Evolutionary conservation across 2,888 invertebrate genomes (phyloP).

Genomic region (Anodontia alba): DNA sequence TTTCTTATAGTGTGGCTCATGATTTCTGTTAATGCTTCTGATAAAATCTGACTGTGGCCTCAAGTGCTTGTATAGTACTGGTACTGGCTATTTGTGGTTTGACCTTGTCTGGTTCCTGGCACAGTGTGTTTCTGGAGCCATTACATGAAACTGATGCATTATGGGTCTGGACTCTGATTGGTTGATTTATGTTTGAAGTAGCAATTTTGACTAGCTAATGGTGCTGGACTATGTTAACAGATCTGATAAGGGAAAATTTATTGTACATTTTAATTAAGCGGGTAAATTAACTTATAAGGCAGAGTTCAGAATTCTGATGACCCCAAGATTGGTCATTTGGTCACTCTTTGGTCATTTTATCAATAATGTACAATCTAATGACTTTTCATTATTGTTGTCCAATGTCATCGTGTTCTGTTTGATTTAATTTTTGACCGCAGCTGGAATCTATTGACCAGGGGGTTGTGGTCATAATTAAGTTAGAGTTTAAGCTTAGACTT

Average conservation of each 20-base stretch:
- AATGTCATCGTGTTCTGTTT: constrained; percentile 13
- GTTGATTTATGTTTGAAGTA: constrained; percentile 11
- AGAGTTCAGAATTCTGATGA: constrained; percentile 7
- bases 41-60: not conserved
- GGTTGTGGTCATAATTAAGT: constrained; percentile 11
- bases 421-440: constrained; percentile 15
- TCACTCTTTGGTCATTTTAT: constrained; percentile 11
- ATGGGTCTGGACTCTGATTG: constrained; percentile 12
- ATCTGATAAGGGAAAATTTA: not conserved
- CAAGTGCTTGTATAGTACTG: not conserved
- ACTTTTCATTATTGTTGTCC: not conserved
- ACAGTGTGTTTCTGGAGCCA: not conserved
- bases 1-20: too few relatives aligned
- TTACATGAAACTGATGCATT: constrained; percentile 10
- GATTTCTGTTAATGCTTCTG: too few relatives aligned
- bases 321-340: constrained; percentile 10
- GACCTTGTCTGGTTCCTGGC: not conserved
- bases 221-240: not conserved
- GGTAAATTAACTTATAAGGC: constrained; percentile 15
- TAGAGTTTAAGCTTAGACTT: not conserved
- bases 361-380: constrained; percentile 13
- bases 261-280: constrained; percentile 15
- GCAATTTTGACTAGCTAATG: constrained; percentile 10
- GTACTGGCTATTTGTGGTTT: constrained; percentile 7
- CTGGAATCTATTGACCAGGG: not conserved